Evolutionary conservation across 2,113 vertebrate species (phyloP).

Genomic region (Chaetodon auriga): DNA sequence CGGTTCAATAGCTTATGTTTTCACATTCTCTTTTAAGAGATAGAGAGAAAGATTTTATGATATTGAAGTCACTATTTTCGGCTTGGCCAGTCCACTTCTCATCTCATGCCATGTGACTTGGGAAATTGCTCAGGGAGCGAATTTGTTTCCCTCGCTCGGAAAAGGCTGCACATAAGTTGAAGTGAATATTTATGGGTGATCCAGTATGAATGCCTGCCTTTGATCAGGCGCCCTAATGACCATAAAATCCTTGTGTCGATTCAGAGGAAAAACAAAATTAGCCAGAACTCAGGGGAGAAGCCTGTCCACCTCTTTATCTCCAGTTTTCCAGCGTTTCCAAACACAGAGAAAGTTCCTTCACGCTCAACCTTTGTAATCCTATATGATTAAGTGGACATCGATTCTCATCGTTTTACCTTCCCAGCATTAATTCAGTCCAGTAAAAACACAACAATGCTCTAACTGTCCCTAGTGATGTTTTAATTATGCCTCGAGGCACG

Average conservation of each 20-base stretch:
- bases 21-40: slow-evolving; percentile 42
- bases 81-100: slow-evolving; percentile 28
- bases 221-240: slow-evolving; percentile 74
- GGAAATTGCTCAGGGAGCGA: slow-evolving; percentile 29
- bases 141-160: slow-evolving; percentile 26
- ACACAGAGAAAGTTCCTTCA: slow-evolving; percentile 2
- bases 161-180: slow-evolving; percentile 32
- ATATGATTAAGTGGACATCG: slow-evolving; percentile 37
- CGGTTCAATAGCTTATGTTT: slow-evolving; percentile 25
- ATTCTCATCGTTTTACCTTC: slow-evolving; percentile 16
- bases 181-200: slow-evolving; percentile 74
- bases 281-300: slow-evolving; percentile 27
- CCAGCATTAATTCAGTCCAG: slow-evolving; percentile 26
- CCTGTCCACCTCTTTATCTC: slow-evolving; percentile 21
- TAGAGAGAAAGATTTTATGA: slow-evolving; percentile 21
- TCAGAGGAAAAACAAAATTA: slow-evolving; percentile 62
- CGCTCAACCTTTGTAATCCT: slow-evolving; percentile 19
- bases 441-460: slow-evolving; percentile 43
- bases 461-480: slow-evolving; percentile 32
- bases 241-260: slow-evolving; percentile 72
- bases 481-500: slow-evolving; percentile 49
- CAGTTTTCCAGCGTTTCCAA: slow-evolving; percentile 16
- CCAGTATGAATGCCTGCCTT: slow-evolving; percentile 54
- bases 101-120: slow-evolving; percentile 28
- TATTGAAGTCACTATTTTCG: slow-evolving; percentile 29